Evolutionary conservation across 2,797 vertebrate genomes (phyloP), one percentile per base, ranked within the genome.

Genomic region (Enteromius unitaeniatus): DNA sequence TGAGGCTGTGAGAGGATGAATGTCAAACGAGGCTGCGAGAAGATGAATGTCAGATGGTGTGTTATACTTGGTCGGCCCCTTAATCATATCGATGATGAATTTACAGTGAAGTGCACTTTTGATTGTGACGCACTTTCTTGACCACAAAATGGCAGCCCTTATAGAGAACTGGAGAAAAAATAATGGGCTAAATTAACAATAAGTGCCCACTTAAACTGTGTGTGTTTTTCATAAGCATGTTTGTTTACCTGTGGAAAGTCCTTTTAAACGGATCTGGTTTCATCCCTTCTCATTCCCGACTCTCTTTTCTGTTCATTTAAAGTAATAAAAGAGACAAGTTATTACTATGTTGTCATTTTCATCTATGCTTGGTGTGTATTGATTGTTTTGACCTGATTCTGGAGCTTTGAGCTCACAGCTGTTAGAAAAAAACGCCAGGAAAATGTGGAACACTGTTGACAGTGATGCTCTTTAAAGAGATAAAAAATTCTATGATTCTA

Each of bases 301-400:
- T 60, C 28, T 10, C 34, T 58, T 82, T 58, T 78, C 37, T 60
- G 23, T 26, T 69, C 37, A 60, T 76, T 77, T 76, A 58, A 69
- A 83, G 37, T 45, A 37, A 76, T 55, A 53, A 75, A 82, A 75
- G 28, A 65, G 60, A 67, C 60, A 40, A 67, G 31, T 68, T 77
- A 83, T 68, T 83, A 53, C 45, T 55, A n/a, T 5, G 37, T 40
- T 69, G 49, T 83, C 74, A 83, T 58, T 68, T 77, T 42, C 28
- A 78, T 53, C 51, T 51, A 34, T 45, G 13, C 51, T 69, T n/a
- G 2, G 37, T 47, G 37, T 37, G 51, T 69, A 83, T 83, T 78
- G 82, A 83, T 83, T 78, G 47, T 69, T 83, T 23, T 83, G 81
- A 76, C 73, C 81, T 77, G 37, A 45, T 69, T 83, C 64, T 58